phyloP scores from a whole-genome alignment of 1,140 invertebrate species.

The Penaeus japonicus region DNA sequence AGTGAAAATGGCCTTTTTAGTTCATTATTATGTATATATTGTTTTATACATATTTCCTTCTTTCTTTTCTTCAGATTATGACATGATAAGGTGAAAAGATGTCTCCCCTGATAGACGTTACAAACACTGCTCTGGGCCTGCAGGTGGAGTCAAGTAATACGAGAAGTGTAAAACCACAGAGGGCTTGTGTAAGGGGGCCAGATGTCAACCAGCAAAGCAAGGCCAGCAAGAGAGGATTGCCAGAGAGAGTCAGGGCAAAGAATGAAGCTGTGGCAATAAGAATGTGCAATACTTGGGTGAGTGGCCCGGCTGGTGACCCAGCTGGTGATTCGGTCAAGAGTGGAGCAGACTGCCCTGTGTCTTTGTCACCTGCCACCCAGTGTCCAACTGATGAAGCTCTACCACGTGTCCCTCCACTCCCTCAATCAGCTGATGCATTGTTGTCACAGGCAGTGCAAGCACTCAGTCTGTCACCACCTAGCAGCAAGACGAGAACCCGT shows the following conservation, averaged over 20 bases:
- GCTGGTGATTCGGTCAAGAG: background rate
- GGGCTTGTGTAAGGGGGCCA: background rate
- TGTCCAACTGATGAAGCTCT: background rate
- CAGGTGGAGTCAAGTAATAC: background rate
- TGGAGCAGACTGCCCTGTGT: too few species aligned
- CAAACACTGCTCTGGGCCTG: conserved; percentile 14
- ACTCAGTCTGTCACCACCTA: conserved; percentile 17
- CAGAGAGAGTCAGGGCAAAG: background rate
- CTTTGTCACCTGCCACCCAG: background rate
- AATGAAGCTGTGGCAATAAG: conserved; percentile 29
- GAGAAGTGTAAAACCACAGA: background rate
- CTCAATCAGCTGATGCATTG: conserved; percentile 35
- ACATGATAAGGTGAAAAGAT: conserved; percentile 1
- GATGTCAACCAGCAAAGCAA: background rate
- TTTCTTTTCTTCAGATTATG: background rate
- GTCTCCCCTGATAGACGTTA: conserved; percentile 45
- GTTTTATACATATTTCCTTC: too few species aligned
- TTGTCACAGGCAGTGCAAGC: conserved; percentile 42
- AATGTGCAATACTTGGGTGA: conserved; percentile 45
- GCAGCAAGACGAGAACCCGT: background rate
- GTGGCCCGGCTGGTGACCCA: background rate
- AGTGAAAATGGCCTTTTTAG: conserved; percentile 24
- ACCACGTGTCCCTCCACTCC: background rate
- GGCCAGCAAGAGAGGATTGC: background rate
- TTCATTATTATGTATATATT: too few species aligned